phyloP scores from a whole-genome alignment of 2,113 vertebrate genomes.

The Prionailurus bengalensis region DNA sequence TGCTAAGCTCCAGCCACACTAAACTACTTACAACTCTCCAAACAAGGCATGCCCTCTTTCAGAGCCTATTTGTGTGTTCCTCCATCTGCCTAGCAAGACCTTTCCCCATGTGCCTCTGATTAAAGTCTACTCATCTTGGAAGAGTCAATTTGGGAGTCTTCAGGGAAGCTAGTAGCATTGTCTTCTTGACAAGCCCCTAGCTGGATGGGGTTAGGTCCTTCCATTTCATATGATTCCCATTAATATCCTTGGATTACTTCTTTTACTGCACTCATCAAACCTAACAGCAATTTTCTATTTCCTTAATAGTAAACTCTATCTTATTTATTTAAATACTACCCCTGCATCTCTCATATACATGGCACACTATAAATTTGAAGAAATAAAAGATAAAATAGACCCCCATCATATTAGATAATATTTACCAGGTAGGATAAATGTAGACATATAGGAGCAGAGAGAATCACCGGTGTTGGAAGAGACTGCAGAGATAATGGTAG shows the following conservation, averaged over 20 bases:
- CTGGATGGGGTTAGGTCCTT: neutral
- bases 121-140: constrained; percentile 50
- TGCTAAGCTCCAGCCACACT: neutral
- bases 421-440: neutral
- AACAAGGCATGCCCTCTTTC: constrained; percentile 30
- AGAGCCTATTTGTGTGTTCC: neutral
- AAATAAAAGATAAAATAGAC: constrained; percentile 46
- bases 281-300: constrained; percentile 17
- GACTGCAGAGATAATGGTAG: neutral
- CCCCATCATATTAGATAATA: neutral
- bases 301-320: neutral
- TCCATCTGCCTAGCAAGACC: neutral
- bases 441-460: neutral
- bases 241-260: neutral
- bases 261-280: constrained; percentile 1
- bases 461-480: neutral
- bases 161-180: neutral
- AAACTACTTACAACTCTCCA: constrained; percentile 40
- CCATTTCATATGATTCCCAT: neutral
- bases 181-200: neutral
- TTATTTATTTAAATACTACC: constrained; percentile 34
- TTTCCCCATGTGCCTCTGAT: constrained; percentile 17
- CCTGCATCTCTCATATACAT: neutral
- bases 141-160: constrained; percentile 25
- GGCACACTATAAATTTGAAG: neutral